Conservation (phyloP, 2,888 invertebrate genomes). For the Lepidocyrtoides sp. region DNA sequence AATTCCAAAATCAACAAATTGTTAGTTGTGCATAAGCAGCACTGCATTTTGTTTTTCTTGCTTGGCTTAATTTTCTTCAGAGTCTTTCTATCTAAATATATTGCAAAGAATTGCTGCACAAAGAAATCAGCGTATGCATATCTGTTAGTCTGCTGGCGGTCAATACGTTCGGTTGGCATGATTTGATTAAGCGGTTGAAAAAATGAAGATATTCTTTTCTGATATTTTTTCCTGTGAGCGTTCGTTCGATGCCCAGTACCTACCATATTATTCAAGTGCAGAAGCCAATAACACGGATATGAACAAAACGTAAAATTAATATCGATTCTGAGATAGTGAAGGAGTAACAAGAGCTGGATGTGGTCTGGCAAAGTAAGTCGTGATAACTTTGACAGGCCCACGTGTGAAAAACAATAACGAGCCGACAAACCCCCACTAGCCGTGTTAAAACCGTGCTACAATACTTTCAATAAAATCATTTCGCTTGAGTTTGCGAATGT, state of each 20-base stretch:
- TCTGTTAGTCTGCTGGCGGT: too few relatives aligned
- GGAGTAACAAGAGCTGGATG: background rate
- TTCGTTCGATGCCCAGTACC: too few relatives aligned
- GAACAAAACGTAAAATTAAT: background rate
- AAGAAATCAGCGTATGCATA: too few relatives aligned
- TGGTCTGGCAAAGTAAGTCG: background rate
- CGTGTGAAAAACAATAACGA: background rate
- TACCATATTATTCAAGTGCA: background rate
- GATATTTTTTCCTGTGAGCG: too few relatives aligned
- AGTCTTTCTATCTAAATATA: too few relatives aligned
- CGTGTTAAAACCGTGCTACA: background rate
- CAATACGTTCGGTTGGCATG: too few relatives aligned
- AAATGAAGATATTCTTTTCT: too few relatives aligned
- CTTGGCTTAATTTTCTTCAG: too few relatives aligned
- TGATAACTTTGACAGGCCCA: constrained; percentile 10
- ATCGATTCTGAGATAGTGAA: background rate
- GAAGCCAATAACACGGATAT: constrained; percentile 28
- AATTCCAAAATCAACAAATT: background rate
- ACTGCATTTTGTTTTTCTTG: too few relatives aligned
- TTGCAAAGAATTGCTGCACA: too few relatives aligned
- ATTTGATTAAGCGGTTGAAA: too few relatives aligned
- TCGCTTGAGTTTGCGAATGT: background rate
- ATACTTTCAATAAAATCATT: background rate
- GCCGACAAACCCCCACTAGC: background rate
- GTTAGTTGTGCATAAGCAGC: too few relatives aligned